These are phyloP conservation scores for Pteropus alecto DNA, from an alignment of 2,113 vertebrate genomes.

Conservation along the genomic window DNA sequence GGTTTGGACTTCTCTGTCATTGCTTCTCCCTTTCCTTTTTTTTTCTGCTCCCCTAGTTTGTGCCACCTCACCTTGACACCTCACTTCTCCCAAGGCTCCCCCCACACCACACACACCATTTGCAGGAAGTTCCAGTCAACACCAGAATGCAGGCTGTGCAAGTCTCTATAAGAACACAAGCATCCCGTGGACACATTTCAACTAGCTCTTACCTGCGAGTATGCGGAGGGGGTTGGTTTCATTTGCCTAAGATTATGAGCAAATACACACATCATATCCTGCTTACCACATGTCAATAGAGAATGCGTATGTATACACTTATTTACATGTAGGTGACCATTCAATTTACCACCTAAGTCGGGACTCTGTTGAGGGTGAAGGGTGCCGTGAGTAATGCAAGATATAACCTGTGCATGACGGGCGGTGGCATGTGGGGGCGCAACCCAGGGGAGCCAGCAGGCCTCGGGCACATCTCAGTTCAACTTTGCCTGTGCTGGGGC, in stretches of 20 bases:
- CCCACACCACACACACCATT: too few relatives aligned
- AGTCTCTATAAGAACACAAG: too few relatives aligned
- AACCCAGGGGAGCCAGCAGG: background rate
- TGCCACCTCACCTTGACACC: background rate
- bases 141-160: background rate
- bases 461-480: background rate
- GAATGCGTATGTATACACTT: rapidly evolving
- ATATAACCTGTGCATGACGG: rapidly evolving
- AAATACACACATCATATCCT: rapidly evolving
- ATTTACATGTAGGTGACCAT: background rate
- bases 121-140: background rate
- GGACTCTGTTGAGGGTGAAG: too few relatives aligned
- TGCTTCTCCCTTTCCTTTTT: too few relatives aligned
- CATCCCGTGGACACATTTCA: too few relatives aligned
- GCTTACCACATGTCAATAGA: background rate
- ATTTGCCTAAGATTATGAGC: background rate
- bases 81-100: background rate
- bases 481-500: rapidly evolving
- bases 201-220: background rate
- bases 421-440: rapidly evolving
- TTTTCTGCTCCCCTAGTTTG: background rate
- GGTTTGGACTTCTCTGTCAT: background rate
- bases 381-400: too few relatives aligned
- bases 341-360: rapidly evolving
- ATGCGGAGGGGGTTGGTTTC: background rate